Conservation (phyloP, 2,797 vertebrate genomes). For the Liparis tanakae region DNA sequence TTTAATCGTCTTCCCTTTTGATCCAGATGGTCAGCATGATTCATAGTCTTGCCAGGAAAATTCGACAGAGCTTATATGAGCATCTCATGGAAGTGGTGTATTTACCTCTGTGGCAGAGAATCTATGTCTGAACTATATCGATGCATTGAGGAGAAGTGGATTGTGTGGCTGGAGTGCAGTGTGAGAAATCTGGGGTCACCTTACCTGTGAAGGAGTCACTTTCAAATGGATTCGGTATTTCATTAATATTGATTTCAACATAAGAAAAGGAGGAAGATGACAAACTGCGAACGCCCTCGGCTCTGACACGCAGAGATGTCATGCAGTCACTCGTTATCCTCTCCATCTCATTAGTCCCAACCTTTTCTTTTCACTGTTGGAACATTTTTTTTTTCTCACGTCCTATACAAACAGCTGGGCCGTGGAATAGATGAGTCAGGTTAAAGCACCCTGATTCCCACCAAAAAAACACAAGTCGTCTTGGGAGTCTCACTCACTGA, state of each 20-base stretch:
- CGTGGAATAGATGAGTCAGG: constrained; percentile 66
- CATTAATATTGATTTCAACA: not conserved
- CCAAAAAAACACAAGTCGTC: constrained; percentile 30
- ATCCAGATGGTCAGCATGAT: not conserved
- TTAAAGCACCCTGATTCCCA: constrained; percentile 39
- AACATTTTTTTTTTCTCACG: constrained; percentile 41
- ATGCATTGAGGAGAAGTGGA: not conserved
- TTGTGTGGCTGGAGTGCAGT: not conserved
- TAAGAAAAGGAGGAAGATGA: not conserved
- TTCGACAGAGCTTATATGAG: not conserved
- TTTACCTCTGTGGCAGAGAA: not conserved
- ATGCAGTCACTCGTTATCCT: constrained; percentile 1
- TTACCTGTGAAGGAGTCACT: not conserved
- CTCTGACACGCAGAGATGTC: constrained; percentile 9
- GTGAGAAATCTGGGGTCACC: not conserved
- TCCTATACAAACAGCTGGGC: constrained; percentile 54
- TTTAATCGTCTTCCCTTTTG: not conserved
- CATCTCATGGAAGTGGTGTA: not conserved
- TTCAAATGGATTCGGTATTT: not conserved
- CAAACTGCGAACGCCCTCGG: not conserved
- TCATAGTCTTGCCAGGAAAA: not conserved
- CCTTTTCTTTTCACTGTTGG: constrained; percentile 12
- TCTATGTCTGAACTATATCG: not conserved
- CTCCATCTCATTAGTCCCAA: not conserved
- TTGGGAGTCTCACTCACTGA: constrained; percentile 48